phyloP scores from a whole-genome alignment of 2,888 invertebrate genomes.

The Oscheius onirici region DNA sequence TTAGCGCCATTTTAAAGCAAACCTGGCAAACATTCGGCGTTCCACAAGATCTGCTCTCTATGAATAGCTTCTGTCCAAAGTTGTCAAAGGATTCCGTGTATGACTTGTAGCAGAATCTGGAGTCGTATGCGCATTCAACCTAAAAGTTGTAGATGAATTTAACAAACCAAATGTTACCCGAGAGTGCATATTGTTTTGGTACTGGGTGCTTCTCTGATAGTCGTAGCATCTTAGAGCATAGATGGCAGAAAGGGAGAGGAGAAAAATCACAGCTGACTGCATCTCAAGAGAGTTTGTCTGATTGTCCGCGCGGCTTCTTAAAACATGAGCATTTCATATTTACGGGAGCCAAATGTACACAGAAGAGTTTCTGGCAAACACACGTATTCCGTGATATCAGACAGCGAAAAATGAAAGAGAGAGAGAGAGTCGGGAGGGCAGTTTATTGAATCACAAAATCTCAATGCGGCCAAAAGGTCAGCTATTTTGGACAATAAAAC shows the following conservation, averaged over 20 bases:
- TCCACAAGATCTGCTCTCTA: slow-evolving; percentile 51
- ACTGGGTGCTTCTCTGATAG: slow-evolving; percentile 42
- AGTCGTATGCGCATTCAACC: slow-evolving; percentile 50
- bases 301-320: slow-evolving; percentile 7
- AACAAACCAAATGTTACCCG: slow-evolving; percentile 42
- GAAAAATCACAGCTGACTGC: slow-evolving; percentile 21
- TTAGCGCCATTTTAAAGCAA: neutral
- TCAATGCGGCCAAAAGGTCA: too few species aligned
- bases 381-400: neutral
- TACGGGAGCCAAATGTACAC: slow-evolving; percentile 28
- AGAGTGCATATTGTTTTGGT: slow-evolving; percentile 38
- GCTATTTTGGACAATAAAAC: too few species aligned
- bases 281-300: neutral
- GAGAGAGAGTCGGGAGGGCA: neutral
- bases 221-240: slow-evolving; percentile 50
- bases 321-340: slow-evolving; percentile 25
- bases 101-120: slow-evolving; percentile 52
- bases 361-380: slow-evolving; percentile 29
- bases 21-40: slow-evolving; percentile 50
- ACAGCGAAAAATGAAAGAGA: neutral
- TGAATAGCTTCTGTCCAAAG: slow-evolving; percentile 42
- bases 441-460: too few species aligned
- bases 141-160: too few species aligned
- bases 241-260: slow-evolving; percentile 38
- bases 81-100: slow-evolving; percentile 44